A percentile compares a stretch with the other conserved stretches of the same genome.
phyloP scores from a whole-genome alignment of 92 coral and sea anemone species.

The Parazoanthus atlanticus region DNA sequence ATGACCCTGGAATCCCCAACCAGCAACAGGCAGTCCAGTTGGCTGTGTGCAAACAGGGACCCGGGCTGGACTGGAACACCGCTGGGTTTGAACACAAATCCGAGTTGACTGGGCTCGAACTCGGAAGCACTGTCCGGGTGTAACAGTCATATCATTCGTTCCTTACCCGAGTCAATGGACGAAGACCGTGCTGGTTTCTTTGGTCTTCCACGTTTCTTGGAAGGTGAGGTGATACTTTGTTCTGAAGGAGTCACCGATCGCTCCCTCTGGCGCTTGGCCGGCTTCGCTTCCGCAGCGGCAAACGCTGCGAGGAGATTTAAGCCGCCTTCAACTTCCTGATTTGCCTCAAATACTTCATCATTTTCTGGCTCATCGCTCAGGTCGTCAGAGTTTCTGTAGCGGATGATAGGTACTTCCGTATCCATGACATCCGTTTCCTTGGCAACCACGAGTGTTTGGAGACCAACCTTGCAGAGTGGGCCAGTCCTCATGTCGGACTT shows the following conservation, averaged over 20 bases:
- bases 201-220: constrained; percentile 76
- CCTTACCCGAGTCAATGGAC: constrained; percentile 61
- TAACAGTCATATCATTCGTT: neutral
- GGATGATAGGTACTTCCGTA: constrained; percentile 50
- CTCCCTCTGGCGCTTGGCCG: constrained; percentile 62
- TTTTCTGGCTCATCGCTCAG: constrained; percentile 64
- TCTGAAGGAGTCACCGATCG: constrained; percentile 61
- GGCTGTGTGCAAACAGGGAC: too few species aligned
- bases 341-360: constrained; percentile 74
- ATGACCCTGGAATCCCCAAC: too few species aligned
- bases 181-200: constrained; percentile 64
- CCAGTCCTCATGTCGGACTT: constrained; percentile 40
- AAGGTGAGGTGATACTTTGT: constrained; percentile 3
- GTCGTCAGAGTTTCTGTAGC: constrained; percentile 53
- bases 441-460: constrained; percentile 59
- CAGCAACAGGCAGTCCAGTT: too few species aligned
- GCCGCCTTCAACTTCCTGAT: constrained; percentile 65
- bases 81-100: too few species aligned
- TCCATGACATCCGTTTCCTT: constrained; percentile 62
- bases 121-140: too few species aligned
- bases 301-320: constrained; percentile 83
- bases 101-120: too few species aligned
- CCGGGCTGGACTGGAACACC: too few species aligned
- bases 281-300: constrained; percentile 68
- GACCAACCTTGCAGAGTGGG: constrained; percentile 31